Evolutionary conservation across 2,113 vertebrate genomes (phyloP).

Genomic region (Ondatra zibethicus): DNA sequence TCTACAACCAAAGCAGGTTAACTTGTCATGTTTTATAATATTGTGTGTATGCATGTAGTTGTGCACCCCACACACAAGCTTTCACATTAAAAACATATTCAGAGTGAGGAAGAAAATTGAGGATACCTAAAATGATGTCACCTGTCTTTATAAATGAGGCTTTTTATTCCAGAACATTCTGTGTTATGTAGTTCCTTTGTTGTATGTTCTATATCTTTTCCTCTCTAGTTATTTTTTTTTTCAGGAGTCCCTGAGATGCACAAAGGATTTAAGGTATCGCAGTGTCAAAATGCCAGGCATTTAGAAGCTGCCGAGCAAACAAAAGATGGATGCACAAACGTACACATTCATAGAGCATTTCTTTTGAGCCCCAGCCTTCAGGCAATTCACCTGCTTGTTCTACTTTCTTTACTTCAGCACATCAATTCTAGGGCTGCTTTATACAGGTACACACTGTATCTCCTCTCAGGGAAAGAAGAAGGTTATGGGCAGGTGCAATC

Average conservation of each 20-base stretch:
- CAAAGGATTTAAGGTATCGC: conserved; percentile 16
- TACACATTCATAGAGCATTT: neutral
- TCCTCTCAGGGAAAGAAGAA: conserved; percentile 33
- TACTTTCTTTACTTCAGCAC: neutral
- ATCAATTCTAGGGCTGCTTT: conserved; percentile 41
- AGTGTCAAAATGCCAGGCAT: conserved; percentile 8
- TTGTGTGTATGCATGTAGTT: neutral
- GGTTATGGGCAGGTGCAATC: conserved; percentile 53
- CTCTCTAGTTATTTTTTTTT: neutral
- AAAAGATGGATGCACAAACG: neutral
- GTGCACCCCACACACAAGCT: neutral
- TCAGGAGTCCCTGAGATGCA: neutral
- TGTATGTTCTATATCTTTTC: conserved; percentile 39
- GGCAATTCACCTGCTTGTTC: neutral
- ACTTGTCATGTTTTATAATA: neutral
- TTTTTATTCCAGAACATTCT: conserved; percentile 15
- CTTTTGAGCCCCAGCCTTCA: neutral
- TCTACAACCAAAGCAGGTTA: neutral
- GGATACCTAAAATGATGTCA: neutral
- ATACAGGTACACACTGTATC: conserved; percentile 18
- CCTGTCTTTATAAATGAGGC: neutral
- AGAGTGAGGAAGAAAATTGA: neutral
- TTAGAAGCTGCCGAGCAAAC: neutral
- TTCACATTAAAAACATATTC: neutral
- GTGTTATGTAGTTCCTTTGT: neutral